A percentile compares a stretch with the other conserved stretches of the same genome.
phyloP scores from a whole-genome alignment of 2,797 vertebrate species.

The Darevskia nairensis region DNA sequence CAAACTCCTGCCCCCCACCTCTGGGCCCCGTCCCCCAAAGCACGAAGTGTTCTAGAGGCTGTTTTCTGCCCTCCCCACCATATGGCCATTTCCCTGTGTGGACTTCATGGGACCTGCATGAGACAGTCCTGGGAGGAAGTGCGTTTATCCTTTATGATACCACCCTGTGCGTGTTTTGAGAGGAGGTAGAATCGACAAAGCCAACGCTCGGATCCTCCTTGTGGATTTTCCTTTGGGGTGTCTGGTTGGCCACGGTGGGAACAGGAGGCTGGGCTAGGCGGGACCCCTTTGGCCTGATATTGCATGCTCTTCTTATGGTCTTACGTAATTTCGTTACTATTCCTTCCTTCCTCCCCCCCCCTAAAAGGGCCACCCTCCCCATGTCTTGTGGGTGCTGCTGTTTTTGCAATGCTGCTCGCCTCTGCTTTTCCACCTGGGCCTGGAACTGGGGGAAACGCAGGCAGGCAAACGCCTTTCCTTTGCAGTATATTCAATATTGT shows the following conservation, averaged over 20 bases:
- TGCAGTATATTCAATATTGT: neutral
- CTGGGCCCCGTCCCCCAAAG: too few relatives aligned
- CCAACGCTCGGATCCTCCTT: neutral
- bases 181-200: neutral
- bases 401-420: too few relatives aligned
- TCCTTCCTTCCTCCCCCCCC: neutral
- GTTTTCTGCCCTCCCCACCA: neutral
- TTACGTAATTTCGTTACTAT: too few relatives aligned
- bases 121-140: neutral
- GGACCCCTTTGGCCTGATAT: too few relatives aligned
- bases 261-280: too few relatives aligned
- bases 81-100: neutral
- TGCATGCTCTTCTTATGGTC: too few relatives aligned
- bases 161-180: neutral
- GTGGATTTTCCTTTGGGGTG: too few relatives aligned
- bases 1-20: neutral
- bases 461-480: neutral
- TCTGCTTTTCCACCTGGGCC: neutral
- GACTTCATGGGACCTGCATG: neutral
- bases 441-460: neutral
- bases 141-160: neutral
- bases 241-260: too few relatives aligned
- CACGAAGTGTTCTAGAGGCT: neutral
- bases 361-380: neutral
- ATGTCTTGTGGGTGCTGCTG: neutral